A percentile compares a stretch with the other conserved stretches of the same genome.
These are phyloP conservation scores for Perizoma flavofasciatum DNA, from an alignment of 2,888 invertebrate genomes.

Conservation along the genomic window DNA sequence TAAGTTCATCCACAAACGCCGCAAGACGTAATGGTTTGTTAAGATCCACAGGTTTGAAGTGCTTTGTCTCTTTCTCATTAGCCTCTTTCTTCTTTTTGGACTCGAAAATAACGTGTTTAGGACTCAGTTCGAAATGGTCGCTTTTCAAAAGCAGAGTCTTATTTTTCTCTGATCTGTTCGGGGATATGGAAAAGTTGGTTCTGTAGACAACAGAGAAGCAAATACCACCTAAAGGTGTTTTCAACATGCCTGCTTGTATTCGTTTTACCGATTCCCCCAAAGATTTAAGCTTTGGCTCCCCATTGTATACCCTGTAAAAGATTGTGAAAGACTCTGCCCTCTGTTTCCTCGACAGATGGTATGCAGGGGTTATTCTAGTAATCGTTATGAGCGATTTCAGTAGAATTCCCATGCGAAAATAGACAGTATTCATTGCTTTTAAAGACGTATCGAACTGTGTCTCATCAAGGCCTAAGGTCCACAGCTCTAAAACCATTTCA, in stretches of 20 bases:
- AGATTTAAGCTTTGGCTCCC: slow-evolving; percentile 89
- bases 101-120: slow-evolving; percentile 85
- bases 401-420: slow-evolving; percentile 96
- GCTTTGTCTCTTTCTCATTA: slow-evolving; percentile 59
- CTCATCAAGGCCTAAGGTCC: slow-evolving; percentile 90
- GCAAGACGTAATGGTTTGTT: slow-evolving; percentile 89
- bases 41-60: slow-evolving; percentile 81
- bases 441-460: slow-evolving; percentile 87
- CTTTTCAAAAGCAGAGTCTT: slow-evolving; percentile 92
- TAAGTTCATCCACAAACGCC: slow-evolving; percentile 87
- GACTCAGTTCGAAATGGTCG: slow-evolving; percentile 94
- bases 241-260: slow-evolving; percentile 92
- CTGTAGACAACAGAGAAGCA: slow-evolving; percentile 93
- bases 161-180: slow-evolving; percentile 89
- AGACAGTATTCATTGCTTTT: slow-evolving; percentile 91
- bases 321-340: slow-evolving; percentile 95
- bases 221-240: slow-evolving; percentile 94
- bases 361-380: slow-evolving; percentile 96
- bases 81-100: slow-evolving; percentile 84
- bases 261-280: slow-evolving; percentile 93
- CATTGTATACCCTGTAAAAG: slow-evolving; percentile 94
- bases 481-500: slow-evolving; percentile 95
- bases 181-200: slow-evolving; percentile 96
- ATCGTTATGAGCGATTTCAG: slow-evolving; percentile 95
- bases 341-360: slow-evolving; percentile 94